These are phyloP conservation scores for Temnothorax curvispinosus DNA, from an alignment of 1,140 invertebrate species.

Conservation along the genomic window DNA sequence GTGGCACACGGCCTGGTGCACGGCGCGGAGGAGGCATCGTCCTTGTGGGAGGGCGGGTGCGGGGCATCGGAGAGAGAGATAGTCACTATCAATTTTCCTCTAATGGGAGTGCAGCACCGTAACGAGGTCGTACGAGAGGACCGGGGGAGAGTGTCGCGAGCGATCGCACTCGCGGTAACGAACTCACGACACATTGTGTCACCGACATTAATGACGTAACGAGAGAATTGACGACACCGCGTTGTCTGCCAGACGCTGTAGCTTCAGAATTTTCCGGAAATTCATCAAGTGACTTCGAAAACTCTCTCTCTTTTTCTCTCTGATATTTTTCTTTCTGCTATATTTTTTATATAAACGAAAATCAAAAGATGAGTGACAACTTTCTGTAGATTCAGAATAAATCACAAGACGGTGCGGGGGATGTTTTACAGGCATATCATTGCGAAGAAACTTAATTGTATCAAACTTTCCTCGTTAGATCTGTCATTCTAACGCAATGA, in stretches of 20 bases:
- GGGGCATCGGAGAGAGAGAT: slow-evolving; percentile 54
- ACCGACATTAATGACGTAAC: slow-evolving; percentile 80
- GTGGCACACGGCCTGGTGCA: too few relatives aligned
- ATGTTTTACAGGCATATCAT: neutral
- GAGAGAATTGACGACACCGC: slow-evolving; percentile 72
- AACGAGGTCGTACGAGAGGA: slow-evolving; percentile 78
- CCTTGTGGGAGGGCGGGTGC: neutral
- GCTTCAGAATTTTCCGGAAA: slow-evolving; percentile 65
- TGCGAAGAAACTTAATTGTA: neutral
- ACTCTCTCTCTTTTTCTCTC: neutral
- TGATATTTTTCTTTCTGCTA: neutral
- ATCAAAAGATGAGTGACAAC: neutral
- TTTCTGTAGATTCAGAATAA: neutral
- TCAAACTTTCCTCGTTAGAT: slow-evolving; percentile 47
- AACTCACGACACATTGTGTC: slow-evolving; percentile 80
- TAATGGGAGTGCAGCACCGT: slow-evolving; percentile 78
- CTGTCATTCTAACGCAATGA: slow-evolving; percentile 29
- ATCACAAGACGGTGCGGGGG: neutral
- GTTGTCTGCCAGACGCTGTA: slow-evolving; percentile 11
- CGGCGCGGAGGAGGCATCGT: neutral
- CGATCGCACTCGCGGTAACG: slow-evolving; percentile 79
- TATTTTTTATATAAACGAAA: neutral
- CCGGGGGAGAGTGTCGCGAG: slow-evolving; percentile 74
- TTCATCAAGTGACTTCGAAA: slow-evolving; percentile 3
- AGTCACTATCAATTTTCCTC: slow-evolving; percentile 82